These are phyloP conservation scores for Synchiropus splendidus DNA, from an alignment of 2,113 vertebrate species.

Conservation along the genomic window DNA sequence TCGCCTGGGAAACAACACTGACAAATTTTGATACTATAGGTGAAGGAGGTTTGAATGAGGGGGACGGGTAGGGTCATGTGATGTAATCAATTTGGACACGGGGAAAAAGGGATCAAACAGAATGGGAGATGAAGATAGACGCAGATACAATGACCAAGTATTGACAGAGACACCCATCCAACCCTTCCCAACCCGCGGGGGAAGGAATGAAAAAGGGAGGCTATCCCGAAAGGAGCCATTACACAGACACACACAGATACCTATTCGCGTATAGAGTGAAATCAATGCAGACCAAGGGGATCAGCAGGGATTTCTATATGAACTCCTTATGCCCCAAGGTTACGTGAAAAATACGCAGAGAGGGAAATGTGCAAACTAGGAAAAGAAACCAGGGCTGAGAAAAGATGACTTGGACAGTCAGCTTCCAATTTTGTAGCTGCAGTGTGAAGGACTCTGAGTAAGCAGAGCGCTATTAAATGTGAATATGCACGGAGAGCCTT, in stretches of 20 bases:
- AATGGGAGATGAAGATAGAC: conserved; percentile 61
- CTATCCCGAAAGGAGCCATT: conserved; percentile 42
- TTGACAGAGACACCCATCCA: conserved; percentile 48
- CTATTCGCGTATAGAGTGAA: conserved; percentile 34
- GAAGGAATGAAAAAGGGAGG: conserved; percentile 41
- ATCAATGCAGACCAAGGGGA: conserved; percentile 54
- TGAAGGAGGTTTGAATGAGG: conserved; percentile 11
- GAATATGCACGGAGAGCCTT: conserved; percentile 55
- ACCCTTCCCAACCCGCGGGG: conserved; percentile 43
- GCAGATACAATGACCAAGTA: conserved; percentile 58
- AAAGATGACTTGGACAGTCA: conserved; percentile 28
- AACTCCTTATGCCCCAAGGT: conserved; percentile 54
- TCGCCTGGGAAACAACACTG: conserved; percentile 28
- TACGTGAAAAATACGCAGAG: conserved; percentile 37
- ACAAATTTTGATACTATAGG: conserved; percentile 10
- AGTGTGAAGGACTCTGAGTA: conserved; percentile 20
- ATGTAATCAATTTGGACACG: conserved; percentile 53
- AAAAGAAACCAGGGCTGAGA: conserved; percentile 21
- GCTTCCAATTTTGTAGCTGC: conserved; percentile 33
- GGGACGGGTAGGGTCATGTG: conserved; percentile 37
- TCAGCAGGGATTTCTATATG: conserved; percentile 36
- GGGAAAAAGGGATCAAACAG: conserved; percentile 57
- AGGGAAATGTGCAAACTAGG: conserved; percentile 27
- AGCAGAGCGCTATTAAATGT: conserved; percentile 48
- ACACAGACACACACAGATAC: conserved; percentile 26